Percentiles rank a stretch among this genome's conserved stretches.
These are phyloP conservation scores for Centropus unirufus DNA, from an alignment of 2,113 vertebrate species.

Conservation along the genomic window DNA sequence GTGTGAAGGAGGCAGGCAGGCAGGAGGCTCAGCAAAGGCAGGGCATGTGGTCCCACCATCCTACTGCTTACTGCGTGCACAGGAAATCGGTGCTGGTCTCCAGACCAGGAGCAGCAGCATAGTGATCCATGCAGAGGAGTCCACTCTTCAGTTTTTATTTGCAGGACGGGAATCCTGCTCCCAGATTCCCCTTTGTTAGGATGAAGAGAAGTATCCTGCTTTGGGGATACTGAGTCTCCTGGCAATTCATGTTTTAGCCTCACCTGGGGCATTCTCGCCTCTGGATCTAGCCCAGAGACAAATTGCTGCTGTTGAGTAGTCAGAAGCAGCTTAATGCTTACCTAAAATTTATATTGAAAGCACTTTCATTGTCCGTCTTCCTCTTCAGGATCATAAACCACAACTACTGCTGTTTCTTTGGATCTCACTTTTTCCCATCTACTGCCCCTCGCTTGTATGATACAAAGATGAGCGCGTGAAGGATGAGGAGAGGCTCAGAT, in stretches of 20 bases:
- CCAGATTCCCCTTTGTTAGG: not conserved
- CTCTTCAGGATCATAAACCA: not conserved
- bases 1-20: not conserved
- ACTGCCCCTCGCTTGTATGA: accelerated
- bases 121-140: accelerated
- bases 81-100: accelerated
- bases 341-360: not conserved
- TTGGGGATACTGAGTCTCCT: accelerated
- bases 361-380: not conserved
- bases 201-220: accelerated
- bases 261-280: not conserved
- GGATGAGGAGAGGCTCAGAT: not conserved
- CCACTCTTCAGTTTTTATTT: accelerated
- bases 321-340: not conserved
- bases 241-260: not conserved
- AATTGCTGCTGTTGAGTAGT: not conserved
- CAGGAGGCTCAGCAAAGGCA: not conserved
- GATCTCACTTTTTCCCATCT: not conserved
- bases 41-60: not conserved
- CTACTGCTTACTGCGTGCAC: accelerated
- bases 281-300: not conserved
- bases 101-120: accelerated
- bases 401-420: accelerated
- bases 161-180: not conserved
- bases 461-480: accelerated